Base-by-base conservation (phyloP, 2,797 vertebrate species). In the Chloroceryle inda region DNA sequence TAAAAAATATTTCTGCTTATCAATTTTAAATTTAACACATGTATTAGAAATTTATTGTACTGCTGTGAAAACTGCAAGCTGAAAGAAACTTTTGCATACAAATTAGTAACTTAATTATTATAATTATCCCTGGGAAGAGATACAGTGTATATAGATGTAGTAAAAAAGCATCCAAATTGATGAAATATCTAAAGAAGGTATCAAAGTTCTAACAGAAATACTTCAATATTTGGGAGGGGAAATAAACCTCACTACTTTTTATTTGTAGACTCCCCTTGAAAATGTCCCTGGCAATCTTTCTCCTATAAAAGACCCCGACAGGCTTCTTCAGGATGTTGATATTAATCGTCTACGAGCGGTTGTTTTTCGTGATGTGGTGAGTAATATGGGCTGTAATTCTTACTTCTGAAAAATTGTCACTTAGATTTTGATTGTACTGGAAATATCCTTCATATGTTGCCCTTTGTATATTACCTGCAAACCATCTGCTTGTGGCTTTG, bases 331-430 rank as follows among this genome's bases (percentile, higher is more conserved):
- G 98, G 99, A 99, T 87, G 99, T 99, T 68, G 99, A 99, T 96
- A 99, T 99, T 97, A 99, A 99, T 97, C 99, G 99, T 76, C 98
- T 99, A 11, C 98, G 99, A 96, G 99, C 99, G 23, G 99, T 99
- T 69, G 99, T 99, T 95, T 99, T 99, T 97, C 99, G 99, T 96
- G 99, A 99, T 92, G 99, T 99, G 99, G 99, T 99, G 95, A 99
- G 99, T 98, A 89, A 37, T 45, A 35, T 12, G 6, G 61, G 10
- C 35, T 82, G 58, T 38, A 66, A 66, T 92, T 94, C 27, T 69
- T 81, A 67, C 42, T 86, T 59, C 64, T 82, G n/a, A 22, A 86
- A 84, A 76, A 83, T 83, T 42, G n/a, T 56, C 38, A 11, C 23
- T 89, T 80, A 3, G 8, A 7, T 61, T 94, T 72, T 88, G 33